A percentile compares a stretch with the other conserved stretches of the same genome.
Conservation (phyloP, 1,140 invertebrate species). For the Eciton burchellii region DNA sequence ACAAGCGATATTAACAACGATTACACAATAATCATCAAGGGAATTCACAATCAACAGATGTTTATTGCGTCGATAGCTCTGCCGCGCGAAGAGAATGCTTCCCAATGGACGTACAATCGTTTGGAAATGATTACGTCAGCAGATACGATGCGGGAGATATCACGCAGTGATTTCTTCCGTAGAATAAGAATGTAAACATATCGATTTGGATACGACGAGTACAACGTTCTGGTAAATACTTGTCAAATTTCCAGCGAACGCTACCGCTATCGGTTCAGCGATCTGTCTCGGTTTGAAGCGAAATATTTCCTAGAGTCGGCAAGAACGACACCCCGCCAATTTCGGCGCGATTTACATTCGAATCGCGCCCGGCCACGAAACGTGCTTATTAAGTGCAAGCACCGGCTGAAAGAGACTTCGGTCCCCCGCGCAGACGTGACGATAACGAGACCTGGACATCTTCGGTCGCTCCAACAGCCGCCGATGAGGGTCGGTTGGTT, state of each 20-base stretch:
- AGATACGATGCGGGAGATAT: not conserved
- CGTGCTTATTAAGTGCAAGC: conserved; percentile 41
- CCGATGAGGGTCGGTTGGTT: not conserved
- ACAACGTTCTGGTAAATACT: not conserved
- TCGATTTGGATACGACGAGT: not conserved
- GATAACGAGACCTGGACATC: conserved; percentile 52
- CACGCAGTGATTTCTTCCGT: not conserved
- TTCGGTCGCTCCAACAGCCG: conserved; percentile 12
- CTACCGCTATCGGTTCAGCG: conserved; percentile 2
- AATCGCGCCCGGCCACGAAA: conserved; percentile 37
- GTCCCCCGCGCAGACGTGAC: conserved; percentile 4
- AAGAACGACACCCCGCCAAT: conserved; percentile 36
- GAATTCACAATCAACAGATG: not conserved
- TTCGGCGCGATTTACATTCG: conserved; percentile 59
- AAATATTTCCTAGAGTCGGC: conserved; percentile 23
- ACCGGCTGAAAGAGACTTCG: conserved; percentile 42
- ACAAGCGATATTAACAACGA: conserved; percentile 1
- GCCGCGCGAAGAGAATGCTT: not conserved
- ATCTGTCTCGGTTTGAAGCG: conserved; percentile 34
- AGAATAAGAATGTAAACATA: conserved; percentile 14
- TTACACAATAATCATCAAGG: not conserved
- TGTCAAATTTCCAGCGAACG: conserved; percentile 1
- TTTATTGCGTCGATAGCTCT: not conserved
- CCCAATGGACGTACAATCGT: not conserved
- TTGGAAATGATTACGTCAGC: conserved; percentile 21